Base-by-base conservation (phyloP, 2,797 vertebrate species). In the Sebastes vulpes region DNA sequence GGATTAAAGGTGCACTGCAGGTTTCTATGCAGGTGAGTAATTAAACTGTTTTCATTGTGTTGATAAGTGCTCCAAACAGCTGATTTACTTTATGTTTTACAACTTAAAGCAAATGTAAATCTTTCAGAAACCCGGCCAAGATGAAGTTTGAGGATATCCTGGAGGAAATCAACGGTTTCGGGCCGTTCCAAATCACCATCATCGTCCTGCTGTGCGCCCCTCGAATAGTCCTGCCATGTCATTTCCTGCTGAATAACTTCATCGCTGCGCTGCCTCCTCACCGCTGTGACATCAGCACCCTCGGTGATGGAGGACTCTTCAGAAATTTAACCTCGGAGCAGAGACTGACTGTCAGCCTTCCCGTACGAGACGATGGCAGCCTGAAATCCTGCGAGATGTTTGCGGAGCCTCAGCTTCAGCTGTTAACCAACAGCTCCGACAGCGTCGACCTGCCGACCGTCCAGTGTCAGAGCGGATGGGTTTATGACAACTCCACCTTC, bases 91-190 rank as follows among this genome's bases (percentile, higher is more conserved):
- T 0, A 8, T 54, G 12, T 20, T 68, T 35, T 9, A 6, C 0
- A 6, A 9, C 11, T 25, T 3, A 26, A 35, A 3, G 6, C 4
- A 7, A 29, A 9, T 64, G 9, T 53, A 3, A 5, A 26, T 72
- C 7, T 52, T n/a, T 6, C 3, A 46, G 23, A n/a, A 21, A 1
- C 4, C 10, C 5, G 5, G 26, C 3, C 25, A 94, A 57, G 56
- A 98, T 98, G 97, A 94, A 90, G 68, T 98, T 98, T 48, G 98
- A 99, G 56, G 95, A 84, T 4, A 88, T 98, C 77, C 87, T 99
- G 53, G 82, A 93, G 1, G 95, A 98, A 80, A 90, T 75, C 0
- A 82, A 95, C 0, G 96, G 97, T 26, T 98, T 98, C 60, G 97
- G 98, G 14, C 94, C 81, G 38, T 98, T 97, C 89, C 98, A 98